phyloP scores from a whole-genome alignment of 2,888 invertebrate species.

The Aplocera efformata region DNA sequence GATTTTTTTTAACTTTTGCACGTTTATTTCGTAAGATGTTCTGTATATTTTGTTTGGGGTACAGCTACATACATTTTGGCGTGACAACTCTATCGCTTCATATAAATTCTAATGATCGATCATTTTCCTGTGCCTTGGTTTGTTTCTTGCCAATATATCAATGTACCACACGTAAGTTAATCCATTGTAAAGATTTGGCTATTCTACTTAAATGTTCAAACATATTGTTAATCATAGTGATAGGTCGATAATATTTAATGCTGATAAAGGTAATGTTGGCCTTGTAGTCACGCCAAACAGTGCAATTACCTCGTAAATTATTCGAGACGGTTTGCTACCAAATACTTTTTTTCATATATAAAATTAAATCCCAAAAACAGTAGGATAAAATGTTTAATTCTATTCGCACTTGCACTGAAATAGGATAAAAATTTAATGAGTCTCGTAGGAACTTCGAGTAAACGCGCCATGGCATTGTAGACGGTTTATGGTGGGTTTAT shows the following conservation, averaged over 20 bases:
- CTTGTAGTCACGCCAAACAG: conserved; percentile 32
- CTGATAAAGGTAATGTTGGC: not conserved
- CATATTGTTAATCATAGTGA: conserved; percentile 4
- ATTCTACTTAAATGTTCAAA: conserved; percentile 10
- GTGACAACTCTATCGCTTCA: conserved; percentile 21
- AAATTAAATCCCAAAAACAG: conserved; percentile 42
- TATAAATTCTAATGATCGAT: no score
- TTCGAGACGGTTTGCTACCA: conserved; percentile 39
- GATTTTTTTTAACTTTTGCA: conserved; percentile 36
- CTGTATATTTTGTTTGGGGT: conserved; percentile 56
- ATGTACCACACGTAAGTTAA: not conserved
- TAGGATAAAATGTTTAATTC: conserved; percentile 48
- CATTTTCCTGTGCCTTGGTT: no score
- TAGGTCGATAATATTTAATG: conserved; percentile 9
- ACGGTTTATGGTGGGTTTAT: no score
- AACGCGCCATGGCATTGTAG: no score
- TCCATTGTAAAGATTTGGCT: conserved; percentile 7
- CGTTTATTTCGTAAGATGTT: conserved; percentile 39
- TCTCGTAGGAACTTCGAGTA: no score
- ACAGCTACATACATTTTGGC: conserved; percentile 34
- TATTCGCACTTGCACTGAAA: conserved; percentile 55
- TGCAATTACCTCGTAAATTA: conserved; percentile 38
- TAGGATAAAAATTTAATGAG: conserved; percentile 46
- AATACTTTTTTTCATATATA: conserved; percentile 44
- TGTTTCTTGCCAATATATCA: conserved; percentile 11